Conservation (phyloP, 2,113 vertebrate species). For the Ramphastos sulfuratus region DNA sequence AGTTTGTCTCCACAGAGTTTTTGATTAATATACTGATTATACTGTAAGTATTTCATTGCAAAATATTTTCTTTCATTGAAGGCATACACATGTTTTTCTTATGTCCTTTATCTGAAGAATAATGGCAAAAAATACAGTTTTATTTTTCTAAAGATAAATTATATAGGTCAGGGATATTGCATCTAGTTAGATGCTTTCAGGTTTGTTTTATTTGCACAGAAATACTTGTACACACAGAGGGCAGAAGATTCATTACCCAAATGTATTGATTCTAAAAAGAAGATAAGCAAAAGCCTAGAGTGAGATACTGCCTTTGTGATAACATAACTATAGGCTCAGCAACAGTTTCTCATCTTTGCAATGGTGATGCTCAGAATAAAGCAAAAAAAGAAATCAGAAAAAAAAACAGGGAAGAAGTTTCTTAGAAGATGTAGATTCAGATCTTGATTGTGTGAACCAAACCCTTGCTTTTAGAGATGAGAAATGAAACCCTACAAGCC, state of each 20-base stretch:
- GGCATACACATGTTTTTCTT: background rate
- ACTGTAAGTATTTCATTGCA: background rate
- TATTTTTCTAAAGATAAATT: background rate
- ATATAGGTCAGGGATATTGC: background rate
- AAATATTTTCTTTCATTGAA: constrained; percentile 2
- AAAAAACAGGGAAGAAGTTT: background rate
- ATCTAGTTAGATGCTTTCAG: background rate
- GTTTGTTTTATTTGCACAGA: background rate
- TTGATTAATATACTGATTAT: background rate
- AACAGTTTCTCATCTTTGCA: background rate
- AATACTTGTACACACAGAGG: background rate
- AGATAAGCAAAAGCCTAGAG: background rate
- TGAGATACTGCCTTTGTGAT: background rate
- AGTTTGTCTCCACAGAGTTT: background rate
- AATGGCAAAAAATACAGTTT: background rate
- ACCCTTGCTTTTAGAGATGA: background rate
- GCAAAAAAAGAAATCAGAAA: background rate
- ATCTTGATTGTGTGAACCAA: background rate
- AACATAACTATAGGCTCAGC: background rate
- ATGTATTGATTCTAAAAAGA: background rate
- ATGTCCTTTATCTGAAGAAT: background rate
- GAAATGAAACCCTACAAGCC: background rate
- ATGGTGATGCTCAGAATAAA: background rate
- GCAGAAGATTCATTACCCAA: background rate
- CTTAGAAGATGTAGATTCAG: constrained; percentile 1